A percentile compares a stretch with the other conserved stretches of the same genome.
Conservation (phyloP, 2,113 vertebrate genomes). For the Bubo bubo region DNA sequence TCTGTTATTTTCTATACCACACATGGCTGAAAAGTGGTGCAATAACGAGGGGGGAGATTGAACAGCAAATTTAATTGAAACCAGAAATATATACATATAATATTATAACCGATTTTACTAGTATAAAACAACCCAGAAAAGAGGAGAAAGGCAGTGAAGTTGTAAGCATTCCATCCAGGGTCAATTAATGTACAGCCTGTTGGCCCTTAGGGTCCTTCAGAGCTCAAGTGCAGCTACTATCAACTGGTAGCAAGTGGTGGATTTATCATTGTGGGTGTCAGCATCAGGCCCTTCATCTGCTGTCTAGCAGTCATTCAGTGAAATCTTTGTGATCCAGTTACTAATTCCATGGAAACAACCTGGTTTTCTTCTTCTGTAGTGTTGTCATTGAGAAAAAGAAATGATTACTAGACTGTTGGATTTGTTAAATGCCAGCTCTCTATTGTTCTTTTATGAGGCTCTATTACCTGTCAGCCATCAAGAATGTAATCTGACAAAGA, state of each 20-base stretch:
- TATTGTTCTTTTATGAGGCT: neutral
- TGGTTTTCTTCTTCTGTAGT: neutral
- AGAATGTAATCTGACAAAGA: neutral
- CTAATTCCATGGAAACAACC: neutral
- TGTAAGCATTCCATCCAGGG: neutral
- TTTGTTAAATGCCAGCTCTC: constrained; percentile 16
- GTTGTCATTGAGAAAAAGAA: neutral
- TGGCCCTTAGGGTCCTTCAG: neutral
- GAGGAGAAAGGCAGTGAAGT: neutral
- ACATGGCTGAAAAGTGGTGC: neutral
- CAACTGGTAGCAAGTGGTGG: neutral
- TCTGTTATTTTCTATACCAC: neutral
- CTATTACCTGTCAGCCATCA: neutral
- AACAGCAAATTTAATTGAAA: neutral
- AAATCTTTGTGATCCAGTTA: neutral
- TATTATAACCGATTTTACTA: neutral
- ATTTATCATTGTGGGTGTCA: neutral
- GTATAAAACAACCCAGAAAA: neutral
- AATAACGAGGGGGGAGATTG: neutral
- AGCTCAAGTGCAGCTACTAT: neutral
- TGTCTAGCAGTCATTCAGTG: neutral
- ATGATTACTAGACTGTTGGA: neutral
- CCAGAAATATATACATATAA: neutral
- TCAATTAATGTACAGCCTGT: neutral
- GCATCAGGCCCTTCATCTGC: neutral